Evolutionary conservation across 2,113 vertebrate species (phyloP).

Genomic region (Neolamprologus modestus): DNA sequence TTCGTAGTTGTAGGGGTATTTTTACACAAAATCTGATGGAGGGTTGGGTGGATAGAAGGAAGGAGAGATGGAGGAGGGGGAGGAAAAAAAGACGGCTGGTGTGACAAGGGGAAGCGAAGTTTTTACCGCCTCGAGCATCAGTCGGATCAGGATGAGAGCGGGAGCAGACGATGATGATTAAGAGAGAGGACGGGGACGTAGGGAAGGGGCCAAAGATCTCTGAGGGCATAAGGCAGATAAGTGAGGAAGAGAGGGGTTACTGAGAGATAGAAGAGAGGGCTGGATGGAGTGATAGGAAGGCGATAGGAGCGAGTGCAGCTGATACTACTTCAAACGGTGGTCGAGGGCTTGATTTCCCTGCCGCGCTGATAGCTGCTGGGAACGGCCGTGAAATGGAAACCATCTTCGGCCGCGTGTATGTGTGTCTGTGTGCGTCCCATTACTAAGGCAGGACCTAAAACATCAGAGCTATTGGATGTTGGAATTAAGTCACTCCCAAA

Average conservation of each 20-base stretch:
- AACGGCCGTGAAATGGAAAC: constrained; percentile 20
- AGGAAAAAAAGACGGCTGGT: neutral
- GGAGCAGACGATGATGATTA: constrained; percentile 26
- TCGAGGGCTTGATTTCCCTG: constrained; percentile 12
- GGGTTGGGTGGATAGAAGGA: neutral
- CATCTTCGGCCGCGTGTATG: neutral
- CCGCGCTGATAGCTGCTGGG: neutral
- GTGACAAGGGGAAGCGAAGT: constrained; percentile 1
- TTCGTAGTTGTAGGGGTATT: neutral
- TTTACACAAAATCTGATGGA: neutral
- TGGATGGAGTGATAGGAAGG: constrained; percentile 23
- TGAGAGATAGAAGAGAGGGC: neutral
- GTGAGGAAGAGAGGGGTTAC: constrained; percentile 1
- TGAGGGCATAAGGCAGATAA: constrained; percentile 30
- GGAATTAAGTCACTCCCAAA: constrained; percentile 2
- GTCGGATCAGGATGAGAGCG: constrained; percentile 9
- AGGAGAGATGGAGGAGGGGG: neutral
- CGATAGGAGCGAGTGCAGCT: constrained; percentile 25
- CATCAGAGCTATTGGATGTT: neutral
- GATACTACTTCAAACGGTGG: constrained; percentile 46
- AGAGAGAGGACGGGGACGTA: neutral
- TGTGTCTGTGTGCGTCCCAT: neutral
- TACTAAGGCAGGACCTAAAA: neutral
- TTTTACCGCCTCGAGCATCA: neutral
- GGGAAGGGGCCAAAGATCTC: constrained; percentile 14